These are phyloP conservation scores for Cochlearius cochlearius DNA, from an alignment of 2,113 vertebrate genomes.

Conservation along the genomic window DNA sequence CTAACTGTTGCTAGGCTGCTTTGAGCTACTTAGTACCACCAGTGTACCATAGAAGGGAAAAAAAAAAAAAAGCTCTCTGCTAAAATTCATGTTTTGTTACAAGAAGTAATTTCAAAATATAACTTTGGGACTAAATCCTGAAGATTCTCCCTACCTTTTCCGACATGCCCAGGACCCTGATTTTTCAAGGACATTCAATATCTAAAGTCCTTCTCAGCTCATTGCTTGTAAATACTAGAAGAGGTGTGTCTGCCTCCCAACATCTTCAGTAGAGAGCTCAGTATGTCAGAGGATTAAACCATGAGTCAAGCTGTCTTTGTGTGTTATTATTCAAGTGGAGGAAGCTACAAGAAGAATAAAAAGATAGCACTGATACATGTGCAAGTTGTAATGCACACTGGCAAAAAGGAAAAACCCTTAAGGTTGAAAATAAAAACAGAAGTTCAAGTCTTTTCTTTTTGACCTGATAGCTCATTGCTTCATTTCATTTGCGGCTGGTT, in stretches of 20 bases:
- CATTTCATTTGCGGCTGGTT: background rate
- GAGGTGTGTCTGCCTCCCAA: background rate
- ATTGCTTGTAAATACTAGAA: background rate
- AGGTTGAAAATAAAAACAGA: background rate
- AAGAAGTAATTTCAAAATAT: background rate
- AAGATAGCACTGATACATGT: background rate
- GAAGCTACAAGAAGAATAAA: background rate
- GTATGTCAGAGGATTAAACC: background rate
- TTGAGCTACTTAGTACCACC: background rate
- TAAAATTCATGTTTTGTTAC: background rate
- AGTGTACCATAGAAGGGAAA: background rate
- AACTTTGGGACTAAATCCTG: background rate
- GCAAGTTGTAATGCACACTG: background rate
- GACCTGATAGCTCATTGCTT: background rate
- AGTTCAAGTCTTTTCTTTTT: background rate
- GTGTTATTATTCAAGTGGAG: background rate
- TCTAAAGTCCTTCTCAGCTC: background rate
- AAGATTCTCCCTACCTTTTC: background rate
- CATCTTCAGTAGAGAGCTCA: background rate
- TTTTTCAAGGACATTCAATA: background rate
- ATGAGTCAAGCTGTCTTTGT: background rate
- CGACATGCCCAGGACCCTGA: accelerated
- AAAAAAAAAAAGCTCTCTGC: background rate
- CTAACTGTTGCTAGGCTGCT: background rate
- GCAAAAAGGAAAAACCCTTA: background rate